These are phyloP conservation scores for Corythaeola cristata DNA, from an alignment of 2,113 vertebrate species.

Conservation along the genomic window DNA sequence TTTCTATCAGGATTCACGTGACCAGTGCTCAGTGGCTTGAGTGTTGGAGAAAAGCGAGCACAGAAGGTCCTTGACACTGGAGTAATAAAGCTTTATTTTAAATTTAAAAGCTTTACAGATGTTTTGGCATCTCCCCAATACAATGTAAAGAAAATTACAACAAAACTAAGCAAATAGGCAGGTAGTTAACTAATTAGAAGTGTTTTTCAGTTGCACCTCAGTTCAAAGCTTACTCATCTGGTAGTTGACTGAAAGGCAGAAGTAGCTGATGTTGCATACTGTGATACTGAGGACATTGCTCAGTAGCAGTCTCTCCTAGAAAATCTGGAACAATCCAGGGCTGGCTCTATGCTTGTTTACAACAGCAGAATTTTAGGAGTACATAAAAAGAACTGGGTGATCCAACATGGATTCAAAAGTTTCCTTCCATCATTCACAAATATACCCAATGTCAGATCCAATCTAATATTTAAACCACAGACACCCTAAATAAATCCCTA, in stretches of 20 bases:
- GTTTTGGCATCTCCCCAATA: not conserved
- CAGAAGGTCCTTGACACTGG: slow-evolving; percentile 28
- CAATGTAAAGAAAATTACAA: slow-evolving; percentile 27
- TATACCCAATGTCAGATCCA: not conserved
- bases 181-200: slow-evolving; percentile 27
- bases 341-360: not conserved
- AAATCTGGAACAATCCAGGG: not conserved
- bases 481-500: not conserved
- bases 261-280: not conserved
- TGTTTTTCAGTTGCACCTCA: not conserved
- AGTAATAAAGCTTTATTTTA: slow-evolving; percentile 46
- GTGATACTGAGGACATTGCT: not conserved
- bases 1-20: slow-evolving; percentile 58
- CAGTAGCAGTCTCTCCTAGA: not conserved
- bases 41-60: slow-evolving; percentile 30
- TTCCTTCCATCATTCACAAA: not conserved
- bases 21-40: slow-evolving; percentile 39
- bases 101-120: slow-evolving; percentile 48
- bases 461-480: not conserved
- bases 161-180: slow-evolving; percentile 18
- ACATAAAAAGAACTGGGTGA: not conserved
- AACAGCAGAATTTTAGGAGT: not conserved
- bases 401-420: not conserved
- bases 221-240: not conserved
- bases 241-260: not conserved